Evolutionary conservation across 2,888 invertebrate species (phyloP), one percentile per base, ranked within the genome.

Genomic region (Eilema depressum): DNA sequence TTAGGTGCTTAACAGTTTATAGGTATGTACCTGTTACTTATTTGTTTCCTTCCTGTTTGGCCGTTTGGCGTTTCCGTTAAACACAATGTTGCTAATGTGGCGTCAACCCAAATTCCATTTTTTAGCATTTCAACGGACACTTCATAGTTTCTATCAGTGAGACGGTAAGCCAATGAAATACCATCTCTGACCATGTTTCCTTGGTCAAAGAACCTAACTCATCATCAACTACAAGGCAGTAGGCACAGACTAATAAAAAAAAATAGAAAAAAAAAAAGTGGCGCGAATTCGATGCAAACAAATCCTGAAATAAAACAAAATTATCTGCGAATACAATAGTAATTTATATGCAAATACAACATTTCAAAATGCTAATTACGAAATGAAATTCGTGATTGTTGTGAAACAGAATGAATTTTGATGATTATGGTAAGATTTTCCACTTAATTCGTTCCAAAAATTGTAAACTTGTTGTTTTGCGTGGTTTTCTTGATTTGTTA

Each of bases 381-480:
- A 64, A 33, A 61, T 60, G 23, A n/a, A 41, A 47, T 47, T 30
- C 41, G 23, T 73, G 47, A 56, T 66, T 41, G n/a, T 41, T 56
- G 30, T 62, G 56, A 64, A 71, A 74, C 56, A 86, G 79, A 74
- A 92, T 91, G 92, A 87, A 81, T 87, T 86, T 83, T 73, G 85
- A 89, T 63, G 84, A 88, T 73, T 92, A 89, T 78, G 90, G 92
- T 92, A 80, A 88, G 89, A 70, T 65, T 30, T 30, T 30, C 8
- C 8, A 8, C 0, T 20, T 41, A 4, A 41, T 20, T 41, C 25
- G 12, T 41, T 63, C 26, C 26, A 17, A 10, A 63, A 26, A 14
- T 7, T 3, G 4, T 14, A 7, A 60, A 60, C 0, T 60, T 28
- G n/a, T 30, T n/a, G 8, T n/a, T 53, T 53, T 4, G 47, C 20